phyloP scores from a whole-genome alignment of 2,888 invertebrate genomes.

The Mayetiola destructor region DNA sequence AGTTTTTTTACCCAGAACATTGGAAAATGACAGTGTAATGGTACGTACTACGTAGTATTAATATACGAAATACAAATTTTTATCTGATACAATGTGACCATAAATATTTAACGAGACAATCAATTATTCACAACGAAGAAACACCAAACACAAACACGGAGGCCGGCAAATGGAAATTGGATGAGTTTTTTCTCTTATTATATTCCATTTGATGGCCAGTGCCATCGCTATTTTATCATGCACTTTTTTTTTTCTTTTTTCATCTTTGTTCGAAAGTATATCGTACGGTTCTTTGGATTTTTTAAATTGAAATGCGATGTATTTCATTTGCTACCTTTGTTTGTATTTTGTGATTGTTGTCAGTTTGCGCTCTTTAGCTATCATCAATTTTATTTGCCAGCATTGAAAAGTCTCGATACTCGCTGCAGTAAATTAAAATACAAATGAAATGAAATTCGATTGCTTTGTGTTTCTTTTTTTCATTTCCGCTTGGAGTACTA shows the following conservation, averaged over 20 bases:
- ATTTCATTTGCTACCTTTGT: too few relatives aligned
- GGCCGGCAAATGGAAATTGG: not conserved
- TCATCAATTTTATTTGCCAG: too few relatives aligned
- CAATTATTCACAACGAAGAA: constrained; percentile 12
- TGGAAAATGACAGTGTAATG: not conserved
- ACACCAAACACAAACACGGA: not conserved
- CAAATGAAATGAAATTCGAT: constrained; percentile 7
- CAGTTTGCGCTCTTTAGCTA: too few relatives aligned
- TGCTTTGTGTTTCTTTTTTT: not conserved
- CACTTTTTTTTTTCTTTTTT: too few relatives aligned
- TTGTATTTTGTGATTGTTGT: too few relatives aligned
- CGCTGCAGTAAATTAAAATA: constrained; percentile 1
- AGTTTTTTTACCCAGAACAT: too few relatives aligned
- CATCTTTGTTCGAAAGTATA: too few relatives aligned
- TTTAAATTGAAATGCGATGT: too few relatives aligned
- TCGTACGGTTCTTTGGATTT: too few relatives aligned
- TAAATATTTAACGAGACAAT: constrained; percentile 12
- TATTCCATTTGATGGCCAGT: too few relatives aligned
- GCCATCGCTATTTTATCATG: too few relatives aligned
- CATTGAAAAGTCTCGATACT: too few relatives aligned
- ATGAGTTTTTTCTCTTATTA: constrained; percentile 7
- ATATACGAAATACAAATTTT: not conserved
- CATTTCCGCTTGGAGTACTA: not conserved
- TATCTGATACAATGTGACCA: constrained; percentile 12
- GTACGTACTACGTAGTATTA: not conserved